These are phyloP conservation scores for Hirudo medicinalis DNA, from an alignment of 1,140 invertebrate genomes.

Conservation along the genomic window DNA sequence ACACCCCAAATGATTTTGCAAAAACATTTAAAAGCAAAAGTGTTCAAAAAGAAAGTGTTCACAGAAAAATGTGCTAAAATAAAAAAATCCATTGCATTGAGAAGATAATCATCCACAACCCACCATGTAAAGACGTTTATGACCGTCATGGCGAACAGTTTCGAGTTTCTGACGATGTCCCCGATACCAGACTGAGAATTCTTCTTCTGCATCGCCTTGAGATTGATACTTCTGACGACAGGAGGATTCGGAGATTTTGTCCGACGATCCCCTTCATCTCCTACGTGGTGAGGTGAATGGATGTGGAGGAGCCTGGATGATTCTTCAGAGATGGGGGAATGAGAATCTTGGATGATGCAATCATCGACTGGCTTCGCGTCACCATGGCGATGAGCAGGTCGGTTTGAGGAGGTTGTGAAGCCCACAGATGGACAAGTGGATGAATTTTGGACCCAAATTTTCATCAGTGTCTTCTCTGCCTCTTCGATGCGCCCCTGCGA, in stretches of 20 bases:
- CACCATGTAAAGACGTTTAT: slow-evolving; percentile 20
- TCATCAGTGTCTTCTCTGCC: slow-evolving; percentile 18
- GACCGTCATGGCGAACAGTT: slow-evolving; percentile 5
- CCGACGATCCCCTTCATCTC: background rate
- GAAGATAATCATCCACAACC: background rate
- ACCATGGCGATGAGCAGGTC: background rate
- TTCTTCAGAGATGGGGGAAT: no score
- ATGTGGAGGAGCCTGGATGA: background rate
- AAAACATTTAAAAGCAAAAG: no score
- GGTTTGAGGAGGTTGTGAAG: background rate
- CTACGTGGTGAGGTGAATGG: background rate
- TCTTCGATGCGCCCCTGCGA: slow-evolving; percentile 24
- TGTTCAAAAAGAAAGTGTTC: no score
- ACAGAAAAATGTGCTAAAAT: no score
- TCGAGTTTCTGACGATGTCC: slow-evolving; percentile 12
- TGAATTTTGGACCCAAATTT: slow-evolving; percentile 7
- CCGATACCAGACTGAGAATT: background rate
- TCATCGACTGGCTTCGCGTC: background rate
- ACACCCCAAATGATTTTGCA: no score
- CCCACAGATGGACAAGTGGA: no score
- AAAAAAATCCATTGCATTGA: no score
- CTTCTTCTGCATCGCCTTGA: no score
- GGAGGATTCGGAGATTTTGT: no score
- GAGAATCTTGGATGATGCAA: no score
- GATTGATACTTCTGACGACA: no score